A percentile compares a stretch with the other conserved stretches of the same genome.
Evolutionary conservation across 2,113 vertebrate species (phyloP).

Genomic region (Bufo bufo): DNA sequence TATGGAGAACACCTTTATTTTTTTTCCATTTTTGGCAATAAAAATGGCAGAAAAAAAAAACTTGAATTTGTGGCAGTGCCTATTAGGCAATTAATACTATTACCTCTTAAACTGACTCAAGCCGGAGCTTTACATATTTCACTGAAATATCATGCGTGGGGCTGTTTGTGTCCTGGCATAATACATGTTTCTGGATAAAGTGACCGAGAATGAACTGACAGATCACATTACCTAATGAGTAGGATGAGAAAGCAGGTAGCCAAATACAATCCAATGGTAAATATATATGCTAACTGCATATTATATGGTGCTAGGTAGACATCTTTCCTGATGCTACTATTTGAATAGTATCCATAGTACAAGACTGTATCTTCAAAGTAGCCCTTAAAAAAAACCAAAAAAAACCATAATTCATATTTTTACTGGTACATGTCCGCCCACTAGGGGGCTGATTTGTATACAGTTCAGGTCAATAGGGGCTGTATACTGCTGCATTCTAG

Average conservation of each 20-base stretch:
- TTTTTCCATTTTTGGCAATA: no score
- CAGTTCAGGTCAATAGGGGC: not conserved
- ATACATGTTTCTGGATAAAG: not conserved
- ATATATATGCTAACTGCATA: constrained; percentile 93
- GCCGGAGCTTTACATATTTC: no score
- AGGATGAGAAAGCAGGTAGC: constrained; percentile 83
- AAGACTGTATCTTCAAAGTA: constrained; percentile 78
- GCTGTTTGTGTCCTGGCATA: not conserved
- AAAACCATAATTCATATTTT: not conserved
- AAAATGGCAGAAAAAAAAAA: no score
- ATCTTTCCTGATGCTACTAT: constrained; percentile 63
- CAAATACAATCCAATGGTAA: constrained; percentile 84
- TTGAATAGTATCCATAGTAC: constrained; percentile 91
- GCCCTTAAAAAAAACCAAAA: constrained; percentile 65
- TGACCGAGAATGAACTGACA: not conserved
- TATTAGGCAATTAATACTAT: no score
- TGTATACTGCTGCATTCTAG: not conserved
- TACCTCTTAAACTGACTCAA: not conserved
- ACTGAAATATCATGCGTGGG: not conserved
- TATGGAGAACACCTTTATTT: no score
- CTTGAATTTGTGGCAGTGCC: no score
- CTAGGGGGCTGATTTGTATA: not conserved
- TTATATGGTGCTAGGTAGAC: constrained; percentile 71
- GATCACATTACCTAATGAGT: constrained; percentile 80
- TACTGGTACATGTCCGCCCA: not conserved